A percentile compares a stretch with the other conserved stretches of the same genome.
These are phyloP conservation scores for Tokudaia muenninki DNA, from an alignment of 2,797 vertebrate species.

Conservation along the genomic window DNA sequence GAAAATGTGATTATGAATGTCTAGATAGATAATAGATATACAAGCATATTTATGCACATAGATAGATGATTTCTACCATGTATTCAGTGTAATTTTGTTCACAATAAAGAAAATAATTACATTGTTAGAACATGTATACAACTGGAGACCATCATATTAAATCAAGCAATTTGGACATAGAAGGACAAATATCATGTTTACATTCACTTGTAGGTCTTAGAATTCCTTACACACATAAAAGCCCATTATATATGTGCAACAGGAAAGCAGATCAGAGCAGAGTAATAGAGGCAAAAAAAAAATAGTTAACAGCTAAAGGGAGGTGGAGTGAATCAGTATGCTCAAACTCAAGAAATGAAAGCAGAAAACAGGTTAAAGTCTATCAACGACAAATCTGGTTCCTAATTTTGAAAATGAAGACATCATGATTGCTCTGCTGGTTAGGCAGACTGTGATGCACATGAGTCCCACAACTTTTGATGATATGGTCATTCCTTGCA, in stretches of 20 bases:
- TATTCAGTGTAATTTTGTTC: neutral
- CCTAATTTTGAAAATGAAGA: neutral
- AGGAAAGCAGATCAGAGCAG: neutral
- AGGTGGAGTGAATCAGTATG: fast-evolving
- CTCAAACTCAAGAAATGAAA: neutral
- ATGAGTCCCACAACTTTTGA: neutral
- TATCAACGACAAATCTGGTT: neutral
- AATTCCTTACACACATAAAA: neutral
- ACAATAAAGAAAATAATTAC: neutral
- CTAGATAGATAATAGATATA: neutral
- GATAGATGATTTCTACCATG: neutral
- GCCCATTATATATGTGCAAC: neutral
- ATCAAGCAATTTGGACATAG: neutral
- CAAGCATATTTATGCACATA: neutral
- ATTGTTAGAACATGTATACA: neutral
- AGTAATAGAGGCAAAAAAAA: neutral
- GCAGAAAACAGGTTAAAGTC: neutral
- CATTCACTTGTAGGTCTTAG: neutral
- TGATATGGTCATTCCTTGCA: neutral
- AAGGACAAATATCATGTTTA: neutral
- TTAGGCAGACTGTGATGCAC: neutral
- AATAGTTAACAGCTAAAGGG: no score
- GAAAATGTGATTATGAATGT: neutral
- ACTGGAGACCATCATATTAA: neutral
- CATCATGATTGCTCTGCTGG: neutral